phyloP scores from a whole-genome alignment of 2,797 vertebrate species.

The Xerus rutilus region DNA sequence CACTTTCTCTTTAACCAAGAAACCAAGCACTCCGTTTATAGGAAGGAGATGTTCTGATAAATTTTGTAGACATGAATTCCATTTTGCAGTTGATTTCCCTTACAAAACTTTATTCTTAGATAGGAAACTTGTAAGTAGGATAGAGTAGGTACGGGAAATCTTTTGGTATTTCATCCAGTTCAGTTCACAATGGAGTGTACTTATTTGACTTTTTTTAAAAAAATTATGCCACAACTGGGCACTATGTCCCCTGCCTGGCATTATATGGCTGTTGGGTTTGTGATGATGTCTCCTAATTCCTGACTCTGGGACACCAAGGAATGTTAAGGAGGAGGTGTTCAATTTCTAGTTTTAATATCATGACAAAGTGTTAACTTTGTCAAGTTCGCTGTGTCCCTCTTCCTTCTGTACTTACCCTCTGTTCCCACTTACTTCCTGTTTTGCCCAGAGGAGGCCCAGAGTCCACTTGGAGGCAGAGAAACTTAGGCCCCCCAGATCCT shows the following conservation, averaged over 20 bases:
- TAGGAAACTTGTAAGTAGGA: background rate
- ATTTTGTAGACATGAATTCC: background rate
- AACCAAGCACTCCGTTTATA: background rate
- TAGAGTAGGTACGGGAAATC: background rate
- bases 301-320: no score
- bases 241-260: background rate
- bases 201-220: no score
- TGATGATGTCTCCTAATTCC: background rate
- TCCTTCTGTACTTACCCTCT: background rate
- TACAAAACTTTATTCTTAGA: background rate
- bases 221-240: background rate
- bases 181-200: background rate
- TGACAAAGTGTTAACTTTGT: background rate
- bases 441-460: background rate
- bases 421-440: rapidly evolving
- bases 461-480: background rate
- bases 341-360: background rate
- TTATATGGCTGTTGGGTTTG: background rate
- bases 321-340: no score
- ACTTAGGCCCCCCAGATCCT: background rate
- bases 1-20: background rate
- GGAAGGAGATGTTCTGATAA: background rate
- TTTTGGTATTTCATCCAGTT: background rate
- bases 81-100: background rate
- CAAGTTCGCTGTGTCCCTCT: background rate